Evolutionary conservation across 2,888 invertebrate species (phyloP), one percentile per base, ranked within the genome.

Genomic region (Conchocele bisecta): DNA sequence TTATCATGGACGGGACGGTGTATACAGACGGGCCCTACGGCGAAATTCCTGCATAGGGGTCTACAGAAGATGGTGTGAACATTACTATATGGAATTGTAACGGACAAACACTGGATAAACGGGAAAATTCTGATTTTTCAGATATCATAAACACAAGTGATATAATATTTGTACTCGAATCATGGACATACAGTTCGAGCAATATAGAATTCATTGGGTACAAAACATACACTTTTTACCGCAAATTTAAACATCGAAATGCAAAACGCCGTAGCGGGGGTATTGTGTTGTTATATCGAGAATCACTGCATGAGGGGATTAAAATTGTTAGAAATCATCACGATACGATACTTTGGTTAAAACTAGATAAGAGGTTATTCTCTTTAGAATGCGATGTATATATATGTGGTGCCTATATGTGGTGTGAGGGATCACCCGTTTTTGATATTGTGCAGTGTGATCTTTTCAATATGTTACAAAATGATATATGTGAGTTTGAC

Each of bases 321-420:
- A 48, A 7, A 7, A 20, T 66, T 26, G 51, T 42, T 6, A 20
- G 24, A 42, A 66, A 66, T 42, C 22, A 48, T 20, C 17, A 37
- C 39, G 65, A 65, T 65, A 65, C 58, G 33, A 44, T 67, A 15
- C 46, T 67, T 20, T 67, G 67, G 67, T 17, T 67, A 28, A 44
- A 59, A 20, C 24, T 67, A 13, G 53, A 53, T 15, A 67, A 35
- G 46, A 3, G 6, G 1, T 51, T 35, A 2, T 67, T 59, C 22
- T 26, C 20, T 6, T 35, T 33, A 5, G 29, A 53, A 5, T 15
- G 35, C 3, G 59, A 67, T 67, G 20, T 59, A 26, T 67, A 51
- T 26, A 15, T 59, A 20, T 37, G 42, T 22, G 41, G 53, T 24
- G 20, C 29, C 13, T 59, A 67, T 59, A 35, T 67, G 20, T 67